Base-by-base conservation (phyloP, 35 echinoderm and acorn worm species). In the Lytechinus variegatus region DNA sequence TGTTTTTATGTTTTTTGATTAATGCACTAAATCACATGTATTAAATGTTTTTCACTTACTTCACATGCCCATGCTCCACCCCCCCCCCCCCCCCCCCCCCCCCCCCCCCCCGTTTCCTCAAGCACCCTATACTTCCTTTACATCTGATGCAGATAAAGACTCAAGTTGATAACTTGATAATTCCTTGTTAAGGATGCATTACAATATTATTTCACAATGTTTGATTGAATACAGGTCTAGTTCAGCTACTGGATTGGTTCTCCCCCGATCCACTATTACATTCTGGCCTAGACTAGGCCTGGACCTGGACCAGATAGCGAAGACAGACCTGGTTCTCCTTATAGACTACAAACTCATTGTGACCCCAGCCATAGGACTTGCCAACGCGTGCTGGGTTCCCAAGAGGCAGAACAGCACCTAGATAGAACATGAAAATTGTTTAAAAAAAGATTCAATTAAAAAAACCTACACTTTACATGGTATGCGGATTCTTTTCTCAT, bases 391-490 rank as follows among this genome's bases (percentile, higher is more conserved):
- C 24, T 24, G 66, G 53, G 8, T 51, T 27, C 52, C 96, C 96
- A 0, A 97, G 27, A 54, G 96, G 96, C 9, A 97, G 58, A 21
- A 93, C 61, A 4, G 95, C 96, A 92, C 96, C 96, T 97, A 54
- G 7, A 13, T 92, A 95, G 21, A 10, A 87, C 24, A 55, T 13
- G 7, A 87, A 95, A 0, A 95, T 53, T 33, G 19, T 9, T 9
- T 16, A 24, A 19, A 58, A 4, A 28, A 44, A 55, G 12, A 89
- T 11, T 29, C 21, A 27, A 54, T 55, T 55, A 71, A 4, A 60
- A 54, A 12, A 10, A 61, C 5, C 28, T 56, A 10, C 56, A 58
- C 12, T 58, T 9, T 12, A 60, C 16, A 0, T 10, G 57, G 10
- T 10, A 58, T 60, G 16, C 4, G 21, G 24, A 71, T 71, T 71